A percentile compares a stretch with the other conserved stretches of the same genome.
Evolutionary conservation across 2,888 invertebrate genomes (phyloP).

Genomic region (Acanthosepion lycidas): DNA sequence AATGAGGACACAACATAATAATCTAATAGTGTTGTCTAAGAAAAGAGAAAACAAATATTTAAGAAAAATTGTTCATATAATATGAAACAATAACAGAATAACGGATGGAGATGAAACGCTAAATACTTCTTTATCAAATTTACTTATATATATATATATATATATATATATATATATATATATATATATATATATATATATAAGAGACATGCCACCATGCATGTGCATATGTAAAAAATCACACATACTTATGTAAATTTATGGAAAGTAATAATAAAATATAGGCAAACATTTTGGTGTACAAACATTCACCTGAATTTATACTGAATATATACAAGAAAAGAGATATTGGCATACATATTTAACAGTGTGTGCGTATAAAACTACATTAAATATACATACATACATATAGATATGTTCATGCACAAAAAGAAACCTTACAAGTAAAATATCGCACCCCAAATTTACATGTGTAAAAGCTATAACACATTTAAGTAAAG

Average conservation of each 20-base stretch:
- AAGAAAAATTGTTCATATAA: too few species aligned
- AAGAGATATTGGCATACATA: not conserved
- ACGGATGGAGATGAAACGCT: too few species aligned
- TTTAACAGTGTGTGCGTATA: not conserved
- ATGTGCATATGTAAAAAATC: not conserved
- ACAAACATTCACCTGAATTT: not conserved
- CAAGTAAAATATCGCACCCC: not conserved
- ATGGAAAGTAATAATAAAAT: not conserved
- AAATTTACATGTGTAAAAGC: not conserved
- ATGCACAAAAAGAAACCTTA: not conserved
- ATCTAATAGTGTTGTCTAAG: too few species aligned
- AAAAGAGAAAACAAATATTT: too few species aligned
- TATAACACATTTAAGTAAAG: too few species aligned
- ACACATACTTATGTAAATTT: not conserved
- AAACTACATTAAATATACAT: not conserved
- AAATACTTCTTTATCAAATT: too few species aligned
- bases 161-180: not conserved
- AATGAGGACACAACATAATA: too few species aligned
- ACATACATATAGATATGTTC: not conserved
- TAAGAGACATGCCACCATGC: not conserved
- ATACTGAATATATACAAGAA: conserved; percentile 23
- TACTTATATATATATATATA: not conserved
- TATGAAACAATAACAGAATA: too few species aligned
- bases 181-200: not conserved
- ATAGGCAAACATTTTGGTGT: not conserved